Percentiles rank a stretch among this genome's conserved stretches.
These are phyloP conservation scores for Artibeus jamaicensis DNA, from an alignment of 2,797 vertebrate genomes.

Conservation along the genomic window DNA sequence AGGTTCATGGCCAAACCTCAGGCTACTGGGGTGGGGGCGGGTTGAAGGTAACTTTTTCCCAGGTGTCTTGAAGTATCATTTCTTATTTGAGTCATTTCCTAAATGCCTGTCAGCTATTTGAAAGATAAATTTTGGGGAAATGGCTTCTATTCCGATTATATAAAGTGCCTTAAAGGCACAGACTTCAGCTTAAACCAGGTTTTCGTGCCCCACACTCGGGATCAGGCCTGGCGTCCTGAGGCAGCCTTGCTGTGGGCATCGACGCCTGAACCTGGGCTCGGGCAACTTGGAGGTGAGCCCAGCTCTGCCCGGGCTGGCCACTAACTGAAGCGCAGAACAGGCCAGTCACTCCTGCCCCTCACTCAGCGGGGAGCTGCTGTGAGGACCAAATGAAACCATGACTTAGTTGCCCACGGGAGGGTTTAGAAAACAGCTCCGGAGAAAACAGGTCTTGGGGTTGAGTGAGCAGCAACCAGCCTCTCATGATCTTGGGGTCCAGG, in stretches of 20 bases:
- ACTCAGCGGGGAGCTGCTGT: accelerated
- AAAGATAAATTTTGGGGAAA: background rate
- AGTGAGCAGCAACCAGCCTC: background rate
- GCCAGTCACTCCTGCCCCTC: background rate
- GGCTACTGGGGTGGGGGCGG: background rate
- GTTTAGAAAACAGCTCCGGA: background rate
- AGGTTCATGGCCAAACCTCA: background rate
- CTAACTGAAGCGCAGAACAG: background rate
- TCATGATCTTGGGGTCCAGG: no score
- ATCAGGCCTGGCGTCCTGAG: background rate
- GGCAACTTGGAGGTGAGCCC: background rate
- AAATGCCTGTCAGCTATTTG: background rate
- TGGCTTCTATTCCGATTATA: background rate
- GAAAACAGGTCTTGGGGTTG: background rate
- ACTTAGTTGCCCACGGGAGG: background rate
- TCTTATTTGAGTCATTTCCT: background rate
- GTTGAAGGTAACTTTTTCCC: background rate
- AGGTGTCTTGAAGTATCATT: background rate
- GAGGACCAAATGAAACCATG: background rate
- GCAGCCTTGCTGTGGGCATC: background rate
- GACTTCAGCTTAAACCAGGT: background rate
- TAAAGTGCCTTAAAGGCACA: background rate
- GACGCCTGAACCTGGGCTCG: background rate
- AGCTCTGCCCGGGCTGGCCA: background rate
- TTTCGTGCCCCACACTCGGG: background rate